These are phyloP conservation scores for Notarius lentiginosus DNA, from an alignment of 2,113 vertebrate species.

Conservation along the genomic window DNA sequence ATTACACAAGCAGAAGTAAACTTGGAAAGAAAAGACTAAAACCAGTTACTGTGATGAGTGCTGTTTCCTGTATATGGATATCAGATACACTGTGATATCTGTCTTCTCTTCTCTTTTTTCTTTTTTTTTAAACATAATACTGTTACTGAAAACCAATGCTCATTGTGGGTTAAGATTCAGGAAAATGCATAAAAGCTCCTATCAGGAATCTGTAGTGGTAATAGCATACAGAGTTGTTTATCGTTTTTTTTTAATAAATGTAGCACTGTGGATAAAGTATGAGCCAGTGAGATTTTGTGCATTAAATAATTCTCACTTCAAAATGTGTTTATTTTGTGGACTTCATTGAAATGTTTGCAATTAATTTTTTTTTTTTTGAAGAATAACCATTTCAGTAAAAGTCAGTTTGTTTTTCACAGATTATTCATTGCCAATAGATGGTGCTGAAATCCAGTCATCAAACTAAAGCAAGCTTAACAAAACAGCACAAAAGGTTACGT, in stretches of 20 bases:
- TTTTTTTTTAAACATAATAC: not conserved
- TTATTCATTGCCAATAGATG: conserved; percentile 39
- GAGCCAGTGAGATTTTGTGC: not conserved
- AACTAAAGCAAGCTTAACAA: not conserved
- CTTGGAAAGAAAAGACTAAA: not conserved
- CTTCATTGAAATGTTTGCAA: not conserved
- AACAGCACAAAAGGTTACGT: not conserved
- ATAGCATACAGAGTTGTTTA: not conserved
- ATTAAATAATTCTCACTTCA: conserved; percentile 16
- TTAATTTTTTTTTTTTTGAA: not conserved
- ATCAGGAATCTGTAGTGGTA: not conserved
- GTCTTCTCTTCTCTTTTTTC: not conserved
- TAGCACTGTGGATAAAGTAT: not conserved
- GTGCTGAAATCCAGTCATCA: conserved; percentile 16
- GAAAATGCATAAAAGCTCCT: not conserved
- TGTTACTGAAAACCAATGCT: not conserved
- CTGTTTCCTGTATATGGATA: not conserved
- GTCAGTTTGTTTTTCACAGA: not conserved
- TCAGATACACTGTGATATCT: not conserved
- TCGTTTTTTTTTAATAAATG: not conserved
- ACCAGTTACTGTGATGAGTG: not conserved
- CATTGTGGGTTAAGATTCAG: not conserved
- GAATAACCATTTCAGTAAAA: not conserved
- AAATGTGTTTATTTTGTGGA: not conserved
- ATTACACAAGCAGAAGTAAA: not conserved